Percentiles rank a stretch among this genome's conserved stretches.
Evolutionary conservation across 2,888 invertebrate species (phyloP).

Genomic region (Acrocera orbiculus): DNA sequence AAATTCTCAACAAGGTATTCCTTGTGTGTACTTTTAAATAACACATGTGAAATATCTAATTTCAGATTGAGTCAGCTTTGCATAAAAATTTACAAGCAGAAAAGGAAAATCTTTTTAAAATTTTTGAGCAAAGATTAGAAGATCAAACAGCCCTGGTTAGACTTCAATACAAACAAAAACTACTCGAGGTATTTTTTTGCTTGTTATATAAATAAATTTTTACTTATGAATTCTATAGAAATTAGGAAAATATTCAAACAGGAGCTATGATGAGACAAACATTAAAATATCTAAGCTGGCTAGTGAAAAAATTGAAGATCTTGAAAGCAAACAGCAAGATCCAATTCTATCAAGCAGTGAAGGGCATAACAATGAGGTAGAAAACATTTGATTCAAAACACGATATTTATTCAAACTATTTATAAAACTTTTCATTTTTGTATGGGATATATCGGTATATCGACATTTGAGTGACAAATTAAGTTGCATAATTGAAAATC

Average conservation of each 20-base stretch:
- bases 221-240: background rate
- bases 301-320: too few species aligned
- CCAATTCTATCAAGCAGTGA: too few species aligned
- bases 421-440: too few species aligned
- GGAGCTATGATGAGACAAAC: too few species aligned
- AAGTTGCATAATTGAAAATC: too few species aligned
- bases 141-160: constrained; percentile 22
- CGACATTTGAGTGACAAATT: too few species aligned
- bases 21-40: background rate
- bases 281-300: too few species aligned
- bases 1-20: constrained; percentile 23
- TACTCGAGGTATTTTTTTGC: constrained; percentile 18
- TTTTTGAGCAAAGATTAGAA: constrained; percentile 20
- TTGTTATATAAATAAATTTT: background rate
- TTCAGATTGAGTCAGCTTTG: constrained; percentile 21
- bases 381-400: too few species aligned
- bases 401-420: too few species aligned
- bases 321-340: too few species aligned
- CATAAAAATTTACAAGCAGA: constrained; percentile 22
- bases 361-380: too few species aligned
- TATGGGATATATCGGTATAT: too few species aligned
- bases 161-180: constrained; percentile 21
- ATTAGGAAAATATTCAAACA: constrained; percentile 2
- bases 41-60: background rate
- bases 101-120: constrained; percentile 18